Evolutionary conservation across 2,113 vertebrate species (phyloP).

Genomic region (Pteropus alecto): DNA sequence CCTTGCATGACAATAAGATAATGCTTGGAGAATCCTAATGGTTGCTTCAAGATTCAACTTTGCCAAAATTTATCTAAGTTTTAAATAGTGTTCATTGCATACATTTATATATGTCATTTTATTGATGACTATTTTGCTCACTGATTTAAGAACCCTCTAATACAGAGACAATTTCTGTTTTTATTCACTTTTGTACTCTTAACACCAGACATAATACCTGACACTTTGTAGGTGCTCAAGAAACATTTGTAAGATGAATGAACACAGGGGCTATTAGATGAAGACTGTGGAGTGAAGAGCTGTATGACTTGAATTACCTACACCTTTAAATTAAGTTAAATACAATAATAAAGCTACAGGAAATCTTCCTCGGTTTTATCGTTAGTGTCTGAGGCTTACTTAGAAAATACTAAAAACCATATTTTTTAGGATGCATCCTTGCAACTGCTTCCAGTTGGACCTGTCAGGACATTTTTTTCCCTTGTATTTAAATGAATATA

Average conservation of each 20-base stretch:
- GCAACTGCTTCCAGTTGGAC: not conserved
- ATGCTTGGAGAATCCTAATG: not conserved
- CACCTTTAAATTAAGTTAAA: not conserved
- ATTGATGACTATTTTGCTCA: not conserved
- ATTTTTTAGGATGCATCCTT: not conserved
- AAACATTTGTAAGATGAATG: not conserved
- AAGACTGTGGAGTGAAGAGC: not conserved
- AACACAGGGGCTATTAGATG: not conserved
- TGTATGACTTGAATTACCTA: not conserved
- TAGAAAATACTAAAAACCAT: not conserved
- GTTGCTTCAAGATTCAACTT: not conserved
- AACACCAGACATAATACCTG: not conserved
- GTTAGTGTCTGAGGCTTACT: not conserved
- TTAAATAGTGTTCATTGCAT: not conserved
- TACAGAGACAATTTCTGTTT: not conserved
- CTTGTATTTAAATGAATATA: not conserved
- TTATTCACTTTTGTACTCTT: not conserved
- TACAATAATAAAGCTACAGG: not conserved
- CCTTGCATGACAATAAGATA: not conserved
- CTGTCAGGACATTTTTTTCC: not conserved
- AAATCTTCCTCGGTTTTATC: not conserved
- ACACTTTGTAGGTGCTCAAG: not conserved
- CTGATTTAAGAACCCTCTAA: not conserved
- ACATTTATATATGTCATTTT: not conserved
- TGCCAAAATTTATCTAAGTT: not conserved